Conservation (phyloP, 2,888 invertebrate genomes). For the Macrosoma leucophasiata region DNA sequence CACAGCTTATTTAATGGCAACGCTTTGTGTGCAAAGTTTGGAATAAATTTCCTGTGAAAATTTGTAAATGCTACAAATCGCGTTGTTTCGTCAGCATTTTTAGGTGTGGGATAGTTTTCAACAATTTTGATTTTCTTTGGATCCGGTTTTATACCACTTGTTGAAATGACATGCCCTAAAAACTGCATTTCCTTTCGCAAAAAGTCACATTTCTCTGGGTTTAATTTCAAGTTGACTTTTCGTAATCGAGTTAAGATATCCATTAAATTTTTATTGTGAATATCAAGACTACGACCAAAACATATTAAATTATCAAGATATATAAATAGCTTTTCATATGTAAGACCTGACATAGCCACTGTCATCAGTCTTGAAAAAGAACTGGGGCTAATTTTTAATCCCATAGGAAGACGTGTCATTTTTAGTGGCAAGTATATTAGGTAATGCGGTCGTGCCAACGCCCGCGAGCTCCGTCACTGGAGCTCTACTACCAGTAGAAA, state of each 20-base stretch:
- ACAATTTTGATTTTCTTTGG: constrained; percentile 12
- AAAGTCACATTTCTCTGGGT: constrained; percentile 17
- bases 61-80: constrained; percentile 17
- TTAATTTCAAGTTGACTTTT: constrained; percentile 14
- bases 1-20: constrained; percentile 2
- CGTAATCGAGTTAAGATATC: constrained; percentile 11
- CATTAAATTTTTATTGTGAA: constrained; percentile 15
- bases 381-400: constrained; percentile 16
- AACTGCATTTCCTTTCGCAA: constrained; percentile 14
- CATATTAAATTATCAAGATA: constrained; percentile 14
- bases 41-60: constrained; percentile 19
- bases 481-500: too few species aligned
- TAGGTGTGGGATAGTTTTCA: constrained; percentile 15
- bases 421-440: too few species aligned
- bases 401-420: constrained; percentile 19
- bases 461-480: too few species aligned
- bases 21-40: constrained; percentile 11
- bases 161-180: constrained; percentile 15
- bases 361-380: constrained; percentile 15
- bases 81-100: constrained; percentile 11
- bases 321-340: constrained; percentile 14
- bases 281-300: constrained; percentile 11
- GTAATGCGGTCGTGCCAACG: too few species aligned
- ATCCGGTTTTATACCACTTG: constrained; percentile 16
- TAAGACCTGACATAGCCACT: constrained; percentile 16